Conservation (phyloP, 2,113 vertebrate genomes). For the Lynx canadensis region DNA sequence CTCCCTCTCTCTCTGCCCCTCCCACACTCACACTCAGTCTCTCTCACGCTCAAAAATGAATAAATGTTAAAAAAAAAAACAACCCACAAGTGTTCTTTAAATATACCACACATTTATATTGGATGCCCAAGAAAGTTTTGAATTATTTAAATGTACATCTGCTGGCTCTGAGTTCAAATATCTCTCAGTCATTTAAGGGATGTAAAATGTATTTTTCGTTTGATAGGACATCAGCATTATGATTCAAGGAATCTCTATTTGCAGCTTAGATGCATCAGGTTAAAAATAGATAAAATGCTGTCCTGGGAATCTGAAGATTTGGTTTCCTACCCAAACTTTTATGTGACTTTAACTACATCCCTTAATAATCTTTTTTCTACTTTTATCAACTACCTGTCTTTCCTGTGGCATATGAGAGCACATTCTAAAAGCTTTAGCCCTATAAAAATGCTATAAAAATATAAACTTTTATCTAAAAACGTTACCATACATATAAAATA, state of each 20-base stretch:
- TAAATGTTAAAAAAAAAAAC: too few species aligned
- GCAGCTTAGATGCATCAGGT: background rate
- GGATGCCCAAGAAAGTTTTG: background rate
- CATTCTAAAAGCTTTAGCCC: background rate
- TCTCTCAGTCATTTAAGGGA: background rate
- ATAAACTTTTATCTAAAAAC: background rate
- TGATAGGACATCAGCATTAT: background rate
- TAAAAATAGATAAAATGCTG: constrained; percentile 35
- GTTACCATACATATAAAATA: background rate
- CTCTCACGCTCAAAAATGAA: too few species aligned
- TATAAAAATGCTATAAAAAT: constrained; percentile 1
- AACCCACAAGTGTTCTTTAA: background rate
- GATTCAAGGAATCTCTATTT: constrained; percentile 15
- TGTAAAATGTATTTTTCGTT: constrained; percentile 27
- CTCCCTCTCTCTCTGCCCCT: too few species aligned
- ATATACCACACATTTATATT: background rate
- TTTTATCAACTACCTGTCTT: background rate
- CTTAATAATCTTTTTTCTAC: background rate
- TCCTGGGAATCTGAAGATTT: background rate
- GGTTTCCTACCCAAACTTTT: background rate
- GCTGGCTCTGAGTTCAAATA: background rate
- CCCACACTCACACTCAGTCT: too few species aligned
- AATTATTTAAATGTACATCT: background rate
- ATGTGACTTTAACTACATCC: background rate
- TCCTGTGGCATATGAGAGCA: background rate